Evolutionary conservation across 1,140 invertebrate species (phyloP), one percentile per base, ranked within the genome.

Genomic region (Heliconius nattereri): DNA sequence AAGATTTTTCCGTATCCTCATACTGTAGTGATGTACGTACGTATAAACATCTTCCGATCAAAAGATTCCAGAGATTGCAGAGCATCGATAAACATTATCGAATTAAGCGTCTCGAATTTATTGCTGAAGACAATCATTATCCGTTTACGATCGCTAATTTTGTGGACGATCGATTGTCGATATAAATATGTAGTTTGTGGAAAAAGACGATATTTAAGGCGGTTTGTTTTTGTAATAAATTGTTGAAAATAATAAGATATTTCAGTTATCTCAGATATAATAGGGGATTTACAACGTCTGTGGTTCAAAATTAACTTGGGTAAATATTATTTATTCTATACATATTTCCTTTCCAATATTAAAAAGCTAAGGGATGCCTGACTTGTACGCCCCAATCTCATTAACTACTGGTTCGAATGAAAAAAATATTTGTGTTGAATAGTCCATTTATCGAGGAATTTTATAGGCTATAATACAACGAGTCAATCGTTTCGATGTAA

Each of bases 91-190:
- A 83, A 80, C 74, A 77, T 49, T 83, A 81, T 81, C 77, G 81
- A 84, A 86, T 87, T 81, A 85, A 86, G 83, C 84, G 79, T 84
- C 73, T 83, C 82, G 81, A 85, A 84, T 87, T 85, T 83, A 85
- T 83, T 57, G 52, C 45, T 57, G 80, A 81, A 72, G 80, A 81
- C 76, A 81, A 74, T 83, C 73, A 83, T 83, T 81, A 80, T 76
- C 79, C 60, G 77, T 81, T 84, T 81, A 81, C 83, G 78, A 84
- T 81, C 82, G 77, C 71, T 71, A 81, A 78, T 79, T 78, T 81
- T 73, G 72, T 66, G 60, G 23, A 66, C 60, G 60, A 66, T 29
- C 26, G 60, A 26, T 78, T 52, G 54, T 72, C 60, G 60, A 66
- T 66, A 66, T 66, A 26, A 66, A 66, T 66, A 66, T 66, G 60